Conservation (phyloP, 2,113 vertebrate species). For the Diadophis punctatus region DNA sequence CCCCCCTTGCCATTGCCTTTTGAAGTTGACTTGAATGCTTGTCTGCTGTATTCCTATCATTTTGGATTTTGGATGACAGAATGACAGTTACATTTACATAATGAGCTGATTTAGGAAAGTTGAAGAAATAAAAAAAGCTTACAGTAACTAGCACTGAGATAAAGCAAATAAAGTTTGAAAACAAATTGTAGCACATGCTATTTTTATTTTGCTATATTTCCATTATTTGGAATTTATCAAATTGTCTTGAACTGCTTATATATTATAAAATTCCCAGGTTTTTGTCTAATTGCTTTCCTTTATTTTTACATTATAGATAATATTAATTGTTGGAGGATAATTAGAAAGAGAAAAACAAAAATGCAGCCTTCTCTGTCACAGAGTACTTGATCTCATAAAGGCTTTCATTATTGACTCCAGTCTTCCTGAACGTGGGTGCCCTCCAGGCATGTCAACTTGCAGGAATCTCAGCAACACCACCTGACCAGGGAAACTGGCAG, state of each 20-base stretch:
- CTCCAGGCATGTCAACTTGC: background rate
- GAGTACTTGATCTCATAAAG: background rate
- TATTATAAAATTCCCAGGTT: background rate
- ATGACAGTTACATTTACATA: conserved; percentile 44
- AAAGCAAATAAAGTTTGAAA: background rate
- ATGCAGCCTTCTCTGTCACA: background rate
- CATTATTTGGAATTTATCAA: background rate
- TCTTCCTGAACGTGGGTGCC: background rate
- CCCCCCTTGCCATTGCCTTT: conserved; percentile 37
- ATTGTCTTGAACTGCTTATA: background rate
- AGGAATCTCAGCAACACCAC: background rate
- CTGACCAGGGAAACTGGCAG: background rate
- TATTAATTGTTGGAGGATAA: background rate
- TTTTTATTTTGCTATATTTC: background rate
- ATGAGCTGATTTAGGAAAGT: background rate
- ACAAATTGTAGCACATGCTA: background rate
- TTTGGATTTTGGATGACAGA: conserved; percentile 56
- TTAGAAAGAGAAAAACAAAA: background rate
- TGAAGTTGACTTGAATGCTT: conserved; percentile 52
- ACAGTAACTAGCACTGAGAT: background rate
- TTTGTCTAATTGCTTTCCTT: background rate
- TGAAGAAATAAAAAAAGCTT: conserved; percentile 5
- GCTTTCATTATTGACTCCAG: background rate
- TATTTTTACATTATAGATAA: background rate
- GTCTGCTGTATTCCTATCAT: conserved; percentile 44